Evolutionary conservation across 1,140 invertebrate species (phyloP).

Genomic region (Myzus persicae): DNA sequence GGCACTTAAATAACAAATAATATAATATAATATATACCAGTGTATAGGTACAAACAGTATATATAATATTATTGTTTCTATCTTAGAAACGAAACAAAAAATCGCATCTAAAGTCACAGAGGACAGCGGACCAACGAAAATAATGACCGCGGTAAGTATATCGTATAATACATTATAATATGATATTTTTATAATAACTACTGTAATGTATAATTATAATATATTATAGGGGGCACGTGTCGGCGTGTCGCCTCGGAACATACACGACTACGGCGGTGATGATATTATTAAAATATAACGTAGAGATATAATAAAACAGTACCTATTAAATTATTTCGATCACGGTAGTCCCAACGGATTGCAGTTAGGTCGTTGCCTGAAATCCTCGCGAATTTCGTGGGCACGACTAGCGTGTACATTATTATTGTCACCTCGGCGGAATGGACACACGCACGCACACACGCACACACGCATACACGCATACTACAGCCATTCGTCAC

Average conservation of each 20-base stretch:
- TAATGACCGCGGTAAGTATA: neutral
- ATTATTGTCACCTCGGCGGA: neutral
- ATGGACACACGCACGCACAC: neutral
- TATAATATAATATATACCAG: too few species aligned
- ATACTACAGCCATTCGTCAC: neutral
- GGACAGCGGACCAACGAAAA: neutral
- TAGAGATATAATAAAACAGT: neutral
- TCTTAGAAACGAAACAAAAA: neutral
- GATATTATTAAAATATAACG: neutral
- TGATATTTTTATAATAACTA: neutral
- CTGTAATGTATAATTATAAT: neutral
- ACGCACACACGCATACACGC: neutral
- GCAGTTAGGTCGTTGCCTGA: slow-evolving; percentile 23
- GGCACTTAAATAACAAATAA: too few species aligned
- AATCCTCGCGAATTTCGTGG: neutral
- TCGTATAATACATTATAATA: neutral
- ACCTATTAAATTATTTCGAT: neutral
- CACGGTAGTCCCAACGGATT: neutral
- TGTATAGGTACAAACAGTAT: too few species aligned
- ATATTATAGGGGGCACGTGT: neutral
- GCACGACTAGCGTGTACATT: neutral
- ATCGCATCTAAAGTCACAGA: neutral
- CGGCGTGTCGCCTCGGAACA: neutral
- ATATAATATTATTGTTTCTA: too few species aligned
- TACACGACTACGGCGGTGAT: neutral